Conservation (phyloP, 2,113 vertebrate species). For the Pollachius pollachius region DNA sequence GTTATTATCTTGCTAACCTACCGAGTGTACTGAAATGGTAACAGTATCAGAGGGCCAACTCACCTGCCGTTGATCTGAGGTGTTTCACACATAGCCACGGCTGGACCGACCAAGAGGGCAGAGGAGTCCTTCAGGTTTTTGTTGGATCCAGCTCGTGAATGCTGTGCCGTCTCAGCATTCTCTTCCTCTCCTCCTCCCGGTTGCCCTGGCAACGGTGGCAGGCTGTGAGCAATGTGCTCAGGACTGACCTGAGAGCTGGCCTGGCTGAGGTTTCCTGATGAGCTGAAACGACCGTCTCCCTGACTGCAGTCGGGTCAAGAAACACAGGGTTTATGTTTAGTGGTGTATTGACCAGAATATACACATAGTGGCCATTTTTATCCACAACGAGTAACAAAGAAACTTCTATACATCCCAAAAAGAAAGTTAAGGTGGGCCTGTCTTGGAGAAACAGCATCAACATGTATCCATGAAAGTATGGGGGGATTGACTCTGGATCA, state of each 20-base stretch:
- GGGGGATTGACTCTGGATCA: no score
- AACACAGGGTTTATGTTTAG: slow-evolving; percentile 3
- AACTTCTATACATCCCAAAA: not conserved
- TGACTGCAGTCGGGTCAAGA: slow-evolving; percentile 69
- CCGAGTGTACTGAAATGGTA: not conserved
- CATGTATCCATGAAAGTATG: no score
- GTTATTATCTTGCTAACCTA: no score
- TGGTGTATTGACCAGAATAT: not conserved
- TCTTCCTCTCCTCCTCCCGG: slow-evolving; percentile 55
- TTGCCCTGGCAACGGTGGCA: slow-evolving; percentile 40
- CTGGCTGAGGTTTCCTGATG: slow-evolving; percentile 89
- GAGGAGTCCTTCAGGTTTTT: slow-evolving; percentile 44
- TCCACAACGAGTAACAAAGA: not conserved
- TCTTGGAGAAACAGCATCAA: not conserved
- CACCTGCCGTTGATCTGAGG: slow-evolving; percentile 50
- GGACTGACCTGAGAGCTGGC: slow-evolving; percentile 85
- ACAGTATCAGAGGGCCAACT: not conserved
- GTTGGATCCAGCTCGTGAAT: slow-evolving; percentile 38
- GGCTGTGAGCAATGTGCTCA: slow-evolving; percentile 67
- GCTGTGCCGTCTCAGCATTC: slow-evolving; percentile 48
- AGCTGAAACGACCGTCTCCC: slow-evolving; percentile 83
- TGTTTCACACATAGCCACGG: slow-evolving; percentile 26
- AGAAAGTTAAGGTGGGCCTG: not conserved
- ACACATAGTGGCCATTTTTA: not conserved
- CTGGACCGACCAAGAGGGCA: not conserved